Evolutionary conservation across 2,888 invertebrate species (phyloP).

Genomic region (Laothoe populi): DNA sequence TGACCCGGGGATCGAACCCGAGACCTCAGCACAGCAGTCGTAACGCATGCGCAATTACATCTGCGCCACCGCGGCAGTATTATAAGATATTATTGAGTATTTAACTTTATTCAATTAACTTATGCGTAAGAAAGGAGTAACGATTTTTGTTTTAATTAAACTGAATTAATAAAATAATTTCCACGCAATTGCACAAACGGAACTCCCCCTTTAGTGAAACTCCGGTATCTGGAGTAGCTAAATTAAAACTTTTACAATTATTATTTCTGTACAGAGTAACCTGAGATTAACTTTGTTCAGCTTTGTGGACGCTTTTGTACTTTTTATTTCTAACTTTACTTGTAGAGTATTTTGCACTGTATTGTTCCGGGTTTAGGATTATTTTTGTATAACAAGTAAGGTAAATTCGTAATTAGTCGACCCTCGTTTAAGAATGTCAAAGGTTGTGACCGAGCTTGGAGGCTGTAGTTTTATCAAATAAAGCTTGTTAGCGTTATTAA

Average conservation of each 20-base stretch:
- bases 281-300: constrained; percentile 42
- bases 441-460: constrained; percentile 12
- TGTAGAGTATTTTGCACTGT: not conserved
- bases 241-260: constrained; percentile 53
- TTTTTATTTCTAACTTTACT: constrained; percentile 11
- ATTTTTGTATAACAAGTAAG: not conserved
- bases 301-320: constrained; percentile 13
- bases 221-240: constrained; percentile 37
- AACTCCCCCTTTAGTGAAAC: constrained; percentile 14
- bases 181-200: not conserved
- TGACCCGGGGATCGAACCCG: too few species aligned
- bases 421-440: constrained; percentile 19
- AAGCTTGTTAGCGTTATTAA: constrained; percentile 9
- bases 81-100: too few species aligned
- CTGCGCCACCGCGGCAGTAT: too few species aligned
- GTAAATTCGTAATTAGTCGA: constrained; percentile 6
- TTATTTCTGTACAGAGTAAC: constrained; percentile 45
- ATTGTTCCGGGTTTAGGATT: not conserved
- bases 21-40: too few species aligned
- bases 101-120: too few species aligned
- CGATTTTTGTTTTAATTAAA: not conserved
- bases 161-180: not conserved
- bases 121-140: too few species aligned
- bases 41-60: too few species aligned
- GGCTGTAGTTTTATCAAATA: constrained; percentile 14